These are phyloP conservation scores for Antennarius striatus DNA, from an alignment of 2,113 vertebrate species.

Conservation along the genomic window DNA sequence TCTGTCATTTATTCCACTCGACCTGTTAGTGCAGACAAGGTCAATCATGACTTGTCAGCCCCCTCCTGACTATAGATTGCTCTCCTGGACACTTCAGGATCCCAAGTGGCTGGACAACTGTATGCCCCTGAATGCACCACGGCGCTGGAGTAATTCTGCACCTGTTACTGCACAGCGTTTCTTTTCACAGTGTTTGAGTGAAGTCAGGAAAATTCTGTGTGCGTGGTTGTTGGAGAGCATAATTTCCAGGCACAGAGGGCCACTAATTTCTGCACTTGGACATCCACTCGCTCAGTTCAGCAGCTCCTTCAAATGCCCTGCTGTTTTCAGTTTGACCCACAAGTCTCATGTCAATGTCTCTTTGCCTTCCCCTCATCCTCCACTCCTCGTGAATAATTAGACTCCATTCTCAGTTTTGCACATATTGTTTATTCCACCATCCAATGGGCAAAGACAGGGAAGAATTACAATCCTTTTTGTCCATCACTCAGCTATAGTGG, in stretches of 20 bases:
- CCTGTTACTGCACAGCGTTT: conserved; percentile 24
- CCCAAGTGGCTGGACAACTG: conserved; percentile 22
- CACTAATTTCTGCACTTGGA: conserved; percentile 53
- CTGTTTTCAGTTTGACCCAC: conserved; percentile 56
- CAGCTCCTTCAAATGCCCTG: conserved; percentile 38
- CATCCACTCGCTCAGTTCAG: conserved; percentile 40
- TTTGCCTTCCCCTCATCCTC: conserved; percentile 12
- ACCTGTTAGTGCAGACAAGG: conserved; percentile 53
- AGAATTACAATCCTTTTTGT: conserved; percentile 38
- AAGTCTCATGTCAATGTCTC: conserved; percentile 28
- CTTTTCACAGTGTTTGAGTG: conserved; percentile 16
- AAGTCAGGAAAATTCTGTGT: background rate
- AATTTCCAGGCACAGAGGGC: conserved; percentile 48
- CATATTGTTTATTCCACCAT: conserved; percentile 39
- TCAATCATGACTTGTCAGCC: conserved; percentile 50
- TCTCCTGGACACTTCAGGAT: conserved; percentile 41
- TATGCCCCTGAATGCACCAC: conserved; percentile 20
- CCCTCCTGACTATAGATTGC: conserved; percentile 37
- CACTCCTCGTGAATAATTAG: conserved; percentile 34
- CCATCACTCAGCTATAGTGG: conserved; percentile 13
- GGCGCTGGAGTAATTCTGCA: conserved; percentile 15
- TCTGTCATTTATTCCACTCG: conserved; percentile 46
- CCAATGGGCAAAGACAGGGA: background rate
- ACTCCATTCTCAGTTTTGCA: conserved; percentile 30
- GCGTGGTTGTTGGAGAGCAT: conserved; percentile 38